A percentile compares a stretch with the other conserved stretches of the same genome.
Evolutionary conservation across 1,140 invertebrate species (phyloP).

Genomic region (Formica selysi): DNA sequence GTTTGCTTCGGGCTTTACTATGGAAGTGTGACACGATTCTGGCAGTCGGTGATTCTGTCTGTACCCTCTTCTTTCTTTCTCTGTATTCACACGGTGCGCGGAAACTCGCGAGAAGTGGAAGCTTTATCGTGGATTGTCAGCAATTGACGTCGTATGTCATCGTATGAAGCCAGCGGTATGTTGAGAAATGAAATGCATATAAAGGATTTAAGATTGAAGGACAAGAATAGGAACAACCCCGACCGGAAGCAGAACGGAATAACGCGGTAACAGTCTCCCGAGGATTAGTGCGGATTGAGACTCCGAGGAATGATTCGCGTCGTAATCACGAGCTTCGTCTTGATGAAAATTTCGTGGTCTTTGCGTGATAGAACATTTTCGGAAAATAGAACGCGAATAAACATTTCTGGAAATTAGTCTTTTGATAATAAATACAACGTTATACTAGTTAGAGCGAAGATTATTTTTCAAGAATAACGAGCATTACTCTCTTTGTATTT

Average conservation of each 20-base stretch:
- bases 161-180: no score
- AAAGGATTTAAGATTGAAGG: neutral
- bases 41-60: slow-evolving; percentile 25
- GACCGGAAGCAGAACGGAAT: neutral
- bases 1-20: slow-evolving; percentile 67
- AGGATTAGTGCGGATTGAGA: slow-evolving; percentile 10
- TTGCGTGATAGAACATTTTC: neutral
- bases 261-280: slow-evolving; percentile 33
- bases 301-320: slow-evolving; percentile 19
- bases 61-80: neutral
- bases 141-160: no score
- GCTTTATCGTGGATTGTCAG: neutral
- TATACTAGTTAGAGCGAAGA: neutral
- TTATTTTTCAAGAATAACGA: neutral
- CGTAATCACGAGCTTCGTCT: slow-evolving; percentile 20
- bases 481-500: neutral
- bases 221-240: slow-evolving; percentile 21
- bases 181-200: no score
- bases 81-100: neutral
- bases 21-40: slow-evolving; percentile 60
- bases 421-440: neutral
- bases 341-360: slow-evolving; percentile 55
- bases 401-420: neutral
- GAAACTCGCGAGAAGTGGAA: neutral
- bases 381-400: slow-evolving; percentile 27